Evolutionary conservation across 2,797 vertebrate species (phyloP), one percentile per base, ranked within the genome.

Genomic region (Morus bassanus): DNA sequence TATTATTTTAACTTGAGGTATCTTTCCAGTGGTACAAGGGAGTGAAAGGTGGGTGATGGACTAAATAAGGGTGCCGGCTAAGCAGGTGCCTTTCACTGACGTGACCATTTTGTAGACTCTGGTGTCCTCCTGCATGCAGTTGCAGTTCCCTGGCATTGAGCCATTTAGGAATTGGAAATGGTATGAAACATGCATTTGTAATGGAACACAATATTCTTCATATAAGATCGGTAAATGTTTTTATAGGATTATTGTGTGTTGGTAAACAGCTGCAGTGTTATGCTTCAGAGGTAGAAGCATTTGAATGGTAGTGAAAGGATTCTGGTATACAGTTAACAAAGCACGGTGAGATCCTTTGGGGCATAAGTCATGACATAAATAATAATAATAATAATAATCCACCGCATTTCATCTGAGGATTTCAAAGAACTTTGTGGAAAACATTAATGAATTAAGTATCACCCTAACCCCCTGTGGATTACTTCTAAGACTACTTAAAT

Each of bases 231-330:
- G 56, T 84, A 60, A 84, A 79, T 89, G n/a, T 83, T 92, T 93
- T 60, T 85, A 27, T 65, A 74, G 82, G 84, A 89, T 91, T 87
- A 50, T 19, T 74, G 39, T 76, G 61, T 93, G 1, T 88, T 95
- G 59, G 77, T 88, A 76, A 93, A 95, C 37, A 82, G 45, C 41
- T 89, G 37, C 69, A 28, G 19, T 79, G 67, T 86, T 92, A 23
- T 3, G 11, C 73, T 89, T 85, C 72, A 75, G 57, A 88, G 27
- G n/a, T 31, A 63, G 59, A 65, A 73, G 65, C 33, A 14, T 86
- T 86, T 89, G 91, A 85, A 78, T 91, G 61, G 45, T 85, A 91
- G 64, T 85, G 79, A 91, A 88, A 33, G 37, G 54, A 56, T 87
- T 92, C 41, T 69, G 78, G 46, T 91, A 13, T 24, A 51, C n/a